Conservation (phyloP, 2,888 invertebrate species). For the Saturnia pavonia region DNA sequence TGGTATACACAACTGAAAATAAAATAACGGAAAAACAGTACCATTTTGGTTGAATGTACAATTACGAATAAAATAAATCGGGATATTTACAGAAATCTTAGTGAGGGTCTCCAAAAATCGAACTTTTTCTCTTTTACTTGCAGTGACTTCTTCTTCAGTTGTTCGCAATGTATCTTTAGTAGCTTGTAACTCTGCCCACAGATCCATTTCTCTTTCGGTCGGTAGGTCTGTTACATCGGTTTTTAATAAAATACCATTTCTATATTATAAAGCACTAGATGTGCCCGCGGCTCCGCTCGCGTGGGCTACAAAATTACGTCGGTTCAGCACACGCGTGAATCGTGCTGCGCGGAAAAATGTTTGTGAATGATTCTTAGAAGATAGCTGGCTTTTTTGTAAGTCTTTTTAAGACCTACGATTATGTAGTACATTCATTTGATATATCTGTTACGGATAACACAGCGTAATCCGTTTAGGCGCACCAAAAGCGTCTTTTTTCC, state of each 20-base stretch:
- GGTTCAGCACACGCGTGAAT: no score
- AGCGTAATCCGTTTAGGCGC: no score
- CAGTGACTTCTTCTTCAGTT: constrained; percentile 67
- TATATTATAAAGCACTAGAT: background rate
- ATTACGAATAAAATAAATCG: constrained; percentile 6
- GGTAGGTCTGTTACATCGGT: constrained; percentile 53
- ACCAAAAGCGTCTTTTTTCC: no score
- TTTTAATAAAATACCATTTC: background rate
- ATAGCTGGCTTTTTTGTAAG: no score
- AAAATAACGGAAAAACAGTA: constrained; percentile 34
- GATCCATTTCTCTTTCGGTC: constrained; percentile 70
- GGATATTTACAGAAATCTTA: constrained; percentile 64
- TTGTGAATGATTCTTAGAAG: no score
- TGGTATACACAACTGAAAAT: constrained; percentile 66
- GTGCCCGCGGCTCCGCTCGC: no score
- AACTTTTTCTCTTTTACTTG: constrained; percentile 68
- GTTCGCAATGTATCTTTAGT: constrained; percentile 69
- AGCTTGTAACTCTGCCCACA: constrained; percentile 71
- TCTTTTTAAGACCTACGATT: no score
- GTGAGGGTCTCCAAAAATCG: constrained; percentile 71
- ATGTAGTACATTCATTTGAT: no score
- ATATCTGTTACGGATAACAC: no score
- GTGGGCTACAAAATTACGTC: no score
- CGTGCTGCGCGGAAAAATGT: no score
- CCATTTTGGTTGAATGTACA: constrained; percentile 1